Evolutionary conservation across 2,888 invertebrate species (phyloP).

Genomic region (Volucella inflata): DNA sequence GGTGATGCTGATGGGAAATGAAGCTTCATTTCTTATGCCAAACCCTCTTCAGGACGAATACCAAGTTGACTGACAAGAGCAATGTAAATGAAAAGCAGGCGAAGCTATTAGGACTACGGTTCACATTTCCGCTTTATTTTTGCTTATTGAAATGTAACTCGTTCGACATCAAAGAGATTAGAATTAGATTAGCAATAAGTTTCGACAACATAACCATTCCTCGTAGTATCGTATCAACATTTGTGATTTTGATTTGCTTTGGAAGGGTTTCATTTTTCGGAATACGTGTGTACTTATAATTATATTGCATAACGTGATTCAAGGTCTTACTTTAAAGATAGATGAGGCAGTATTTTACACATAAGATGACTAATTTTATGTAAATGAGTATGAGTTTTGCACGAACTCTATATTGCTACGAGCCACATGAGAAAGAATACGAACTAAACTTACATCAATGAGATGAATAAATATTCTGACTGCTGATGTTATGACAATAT

Average conservation of each 20-base stretch:
- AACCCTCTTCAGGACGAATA: constrained; percentile 66
- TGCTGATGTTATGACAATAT: too few species aligned
- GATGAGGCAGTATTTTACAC: too few species aligned
- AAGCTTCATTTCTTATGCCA: constrained; percentile 63
- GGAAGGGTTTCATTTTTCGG: too few species aligned
- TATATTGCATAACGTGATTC: too few species aligned
- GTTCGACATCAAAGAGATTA: constrained; percentile 30
- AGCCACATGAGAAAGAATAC: too few species aligned
- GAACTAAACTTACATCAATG: too few species aligned
- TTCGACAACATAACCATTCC: constrained; percentile 3
- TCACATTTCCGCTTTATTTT: constrained; percentile 44
- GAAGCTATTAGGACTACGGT: constrained; percentile 42
- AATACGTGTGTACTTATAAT: too few species aligned
- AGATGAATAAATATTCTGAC: too few species aligned
- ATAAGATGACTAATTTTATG: too few species aligned
- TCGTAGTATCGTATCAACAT: neutral
- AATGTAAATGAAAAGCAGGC: constrained; percentile 18
- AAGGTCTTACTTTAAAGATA: too few species aligned
- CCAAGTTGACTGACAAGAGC: constrained; percentile 48
- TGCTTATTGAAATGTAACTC: constrained; percentile 34
- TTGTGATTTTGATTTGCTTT: constrained; percentile 13
- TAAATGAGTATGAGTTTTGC: too few species aligned
- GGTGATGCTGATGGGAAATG: constrained; percentile 58
- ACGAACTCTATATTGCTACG: too few species aligned
- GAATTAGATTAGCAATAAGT: constrained; percentile 16